Evolutionary conservation across 2,113 vertebrate genomes (phyloP).

Genomic region (Eudyptes chrysolophus): DNA sequence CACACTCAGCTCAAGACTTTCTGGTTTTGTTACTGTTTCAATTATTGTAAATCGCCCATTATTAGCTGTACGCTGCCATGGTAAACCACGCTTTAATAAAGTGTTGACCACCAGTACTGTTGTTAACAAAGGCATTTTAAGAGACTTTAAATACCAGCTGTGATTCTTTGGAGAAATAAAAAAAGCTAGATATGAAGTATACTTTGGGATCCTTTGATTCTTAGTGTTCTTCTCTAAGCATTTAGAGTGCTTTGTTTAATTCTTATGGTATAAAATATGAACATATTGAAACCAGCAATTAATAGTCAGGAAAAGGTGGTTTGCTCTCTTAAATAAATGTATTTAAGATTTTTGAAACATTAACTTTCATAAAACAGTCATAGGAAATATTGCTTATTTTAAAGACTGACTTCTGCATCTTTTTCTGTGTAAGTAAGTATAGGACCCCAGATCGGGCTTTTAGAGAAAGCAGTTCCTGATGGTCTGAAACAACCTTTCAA

Average conservation of each 20-base stretch:
- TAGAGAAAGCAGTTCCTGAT: neutral
- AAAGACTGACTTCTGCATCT: neutral
- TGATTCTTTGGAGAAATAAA: neutral
- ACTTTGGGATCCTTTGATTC: neutral
- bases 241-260: neutral
- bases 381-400: neutral
- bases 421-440: neutral
- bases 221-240: neutral
- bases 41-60: neutral
- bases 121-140: neutral
- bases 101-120: neutral
- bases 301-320: neutral
- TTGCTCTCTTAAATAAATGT: neutral
- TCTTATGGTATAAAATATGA: neutral
- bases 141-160: neutral
- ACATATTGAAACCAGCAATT: neutral
- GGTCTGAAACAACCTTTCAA: neutral
- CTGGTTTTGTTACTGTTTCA: neutral
- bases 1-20: neutral
- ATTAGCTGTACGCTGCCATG: neutral
- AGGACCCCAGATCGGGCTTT: neutral
- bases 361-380: neutral
- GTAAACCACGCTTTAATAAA: neutral
- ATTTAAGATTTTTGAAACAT: neutral
- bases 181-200: neutral